phyloP scores from a whole-genome alignment of 2,797 vertebrate species.

The Manis javanica region DNA sequence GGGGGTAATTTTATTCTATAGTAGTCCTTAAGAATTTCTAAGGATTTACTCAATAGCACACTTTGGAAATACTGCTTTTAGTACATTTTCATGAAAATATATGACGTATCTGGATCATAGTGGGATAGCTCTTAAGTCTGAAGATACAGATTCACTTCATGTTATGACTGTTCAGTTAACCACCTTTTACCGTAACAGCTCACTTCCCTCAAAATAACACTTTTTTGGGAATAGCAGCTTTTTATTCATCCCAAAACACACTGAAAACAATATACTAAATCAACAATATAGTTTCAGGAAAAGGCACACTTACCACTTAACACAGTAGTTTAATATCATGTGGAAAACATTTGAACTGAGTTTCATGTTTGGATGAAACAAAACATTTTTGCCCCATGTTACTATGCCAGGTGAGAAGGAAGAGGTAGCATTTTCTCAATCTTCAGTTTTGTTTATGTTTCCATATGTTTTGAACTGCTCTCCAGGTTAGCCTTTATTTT shows the following conservation, averaged over 20 bases:
- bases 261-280: background rate
- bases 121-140: background rate
- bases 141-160: background rate
- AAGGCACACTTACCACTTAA: background rate
- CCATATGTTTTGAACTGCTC: background rate
- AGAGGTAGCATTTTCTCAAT: background rate
- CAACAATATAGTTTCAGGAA: background rate
- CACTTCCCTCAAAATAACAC: background rate
- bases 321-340: background rate
- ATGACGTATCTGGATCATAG: background rate
- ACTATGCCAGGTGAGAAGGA: background rate
- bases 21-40: background rate
- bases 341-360: background rate
- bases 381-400: background rate
- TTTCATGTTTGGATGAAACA: background rate
- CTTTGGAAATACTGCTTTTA: background rate
- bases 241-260: background rate
- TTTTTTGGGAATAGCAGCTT: background rate
- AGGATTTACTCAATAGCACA: background rate
- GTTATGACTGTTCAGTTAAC: background rate
- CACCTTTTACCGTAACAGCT: background rate
- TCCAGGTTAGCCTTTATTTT: conserved; percentile 6
- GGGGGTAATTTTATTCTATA: background rate
- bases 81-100: background rate
- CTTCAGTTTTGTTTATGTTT: background rate